phyloP scores from a whole-genome alignment of 2,113 vertebrate species.

The Pygoscelis antarcticus region DNA sequence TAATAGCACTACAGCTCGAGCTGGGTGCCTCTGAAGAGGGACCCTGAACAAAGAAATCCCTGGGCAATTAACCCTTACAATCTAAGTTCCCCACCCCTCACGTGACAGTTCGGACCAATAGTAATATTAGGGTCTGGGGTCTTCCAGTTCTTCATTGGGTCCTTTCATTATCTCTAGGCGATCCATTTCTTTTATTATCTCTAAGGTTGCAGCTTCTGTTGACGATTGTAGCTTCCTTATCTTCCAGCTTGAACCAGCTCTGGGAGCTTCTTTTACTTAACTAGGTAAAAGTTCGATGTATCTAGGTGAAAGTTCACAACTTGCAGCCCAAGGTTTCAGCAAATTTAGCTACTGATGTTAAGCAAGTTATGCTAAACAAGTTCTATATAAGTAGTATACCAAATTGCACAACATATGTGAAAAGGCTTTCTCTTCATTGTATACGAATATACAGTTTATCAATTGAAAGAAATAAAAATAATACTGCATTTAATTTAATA shows the following conservation, averaged over 20 bases:
- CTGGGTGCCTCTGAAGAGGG: neutral
- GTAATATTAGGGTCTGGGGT: neutral
- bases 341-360: neutral
- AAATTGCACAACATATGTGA: neutral
- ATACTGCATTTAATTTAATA: neutral
- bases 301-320: neutral
- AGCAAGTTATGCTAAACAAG: neutral
- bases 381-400: neutral
- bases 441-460: neutral
- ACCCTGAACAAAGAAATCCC: neutral
- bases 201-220: neutral
- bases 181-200: neutral
- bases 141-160: neutral
- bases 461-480: neutral
- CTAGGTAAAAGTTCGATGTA: neutral
- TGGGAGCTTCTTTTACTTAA: neutral
- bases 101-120: neutral
- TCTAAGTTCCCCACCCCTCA: neutral
- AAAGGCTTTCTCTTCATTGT: neutral
- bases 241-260: neutral
- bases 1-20: neutral
- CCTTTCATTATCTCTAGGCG: neutral
- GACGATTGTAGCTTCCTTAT: neutral
- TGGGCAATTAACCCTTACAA: neutral
- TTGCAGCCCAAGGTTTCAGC: neutral